phyloP scores from a whole-genome alignment of 2,797 vertebrate genomes.

The Onychomys torridus region DNA sequence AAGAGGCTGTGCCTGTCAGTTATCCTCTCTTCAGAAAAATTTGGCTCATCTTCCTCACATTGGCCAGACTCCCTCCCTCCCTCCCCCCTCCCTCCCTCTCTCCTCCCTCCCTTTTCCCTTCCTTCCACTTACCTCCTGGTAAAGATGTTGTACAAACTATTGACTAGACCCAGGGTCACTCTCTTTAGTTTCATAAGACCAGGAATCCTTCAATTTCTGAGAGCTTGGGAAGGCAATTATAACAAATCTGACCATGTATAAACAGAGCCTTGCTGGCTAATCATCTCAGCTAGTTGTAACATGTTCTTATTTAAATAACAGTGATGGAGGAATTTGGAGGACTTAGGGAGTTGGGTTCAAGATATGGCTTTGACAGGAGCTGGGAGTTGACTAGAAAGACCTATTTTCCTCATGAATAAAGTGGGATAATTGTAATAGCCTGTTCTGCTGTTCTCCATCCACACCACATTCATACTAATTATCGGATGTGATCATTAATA shows the following conservation, averaged over 20 bases:
- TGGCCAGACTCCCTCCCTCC: not conserved
- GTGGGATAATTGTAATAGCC: not conserved
- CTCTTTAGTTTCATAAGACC: not conserved
- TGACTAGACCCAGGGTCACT: not conserved
- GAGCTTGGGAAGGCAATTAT: not conserved
- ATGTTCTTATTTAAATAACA: not conserved
- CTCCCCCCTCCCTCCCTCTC: rapidly evolving
- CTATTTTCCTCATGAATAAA: not conserved
- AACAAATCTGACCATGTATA: not conserved
- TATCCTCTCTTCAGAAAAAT: not conserved
- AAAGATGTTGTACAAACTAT: not conserved
- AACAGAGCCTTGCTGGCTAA: not conserved
- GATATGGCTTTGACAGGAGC: not conserved
- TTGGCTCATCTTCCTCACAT: too few species aligned
- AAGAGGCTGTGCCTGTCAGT: not conserved
- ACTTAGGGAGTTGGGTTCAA: not conserved
- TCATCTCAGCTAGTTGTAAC: too few species aligned
- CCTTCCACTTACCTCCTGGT: not conserved
- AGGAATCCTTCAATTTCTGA: not conserved
- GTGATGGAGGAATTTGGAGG: not conserved
- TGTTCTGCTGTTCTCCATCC: not conserved
- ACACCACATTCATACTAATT: not conserved
- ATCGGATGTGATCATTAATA: not conserved
- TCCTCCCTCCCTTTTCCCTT: not conserved
- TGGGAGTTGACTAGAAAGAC: not conserved